These are phyloP conservation scores for Anthonomus grandis DNA, from an alignment of 1,140 invertebrate genomes.

Conservation along the genomic window DNA sequence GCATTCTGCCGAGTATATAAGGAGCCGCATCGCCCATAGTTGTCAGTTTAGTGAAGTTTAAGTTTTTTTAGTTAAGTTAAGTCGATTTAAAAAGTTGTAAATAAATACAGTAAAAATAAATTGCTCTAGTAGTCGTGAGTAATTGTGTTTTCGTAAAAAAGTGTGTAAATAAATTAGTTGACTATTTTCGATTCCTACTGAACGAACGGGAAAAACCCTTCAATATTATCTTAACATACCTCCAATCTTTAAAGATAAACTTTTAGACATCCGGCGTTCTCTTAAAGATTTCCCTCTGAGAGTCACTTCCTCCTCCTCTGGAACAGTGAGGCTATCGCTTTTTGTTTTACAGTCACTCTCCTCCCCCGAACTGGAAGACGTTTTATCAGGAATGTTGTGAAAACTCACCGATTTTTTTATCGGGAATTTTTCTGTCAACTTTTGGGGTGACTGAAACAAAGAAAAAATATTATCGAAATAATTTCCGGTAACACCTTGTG, in stretches of 20 bases:
- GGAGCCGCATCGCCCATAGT: no score
- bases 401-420: conserved; percentile 27
- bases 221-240: conserved; percentile 1
- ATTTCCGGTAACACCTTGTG: not conserved
- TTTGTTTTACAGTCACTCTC: conserved; percentile 8
- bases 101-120: no score
- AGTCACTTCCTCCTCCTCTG: conserved; percentile 19
- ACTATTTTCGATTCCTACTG: no score
- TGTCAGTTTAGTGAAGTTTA: no score
- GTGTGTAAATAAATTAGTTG: no score
- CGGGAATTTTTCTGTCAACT: conserved; percentile 12
- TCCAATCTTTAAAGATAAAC: conserved; percentile 35
- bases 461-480: not conserved
- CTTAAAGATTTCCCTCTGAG: conserved; percentile 30
- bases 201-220: no score
- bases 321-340: not conserved
- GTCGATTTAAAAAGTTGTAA: no score
- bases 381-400: conserved; percentile 27
- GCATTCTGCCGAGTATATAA: no score
- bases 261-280: conserved; percentile 37
- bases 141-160: no score
- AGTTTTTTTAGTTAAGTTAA: not conserved
- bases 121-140: no score
- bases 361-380: conserved; percentile 15
- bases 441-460: conserved; percentile 14